Base-by-base conservation (phyloP, 2,113 vertebrate species). In the Chamaetylas fuelleborni region DNA sequence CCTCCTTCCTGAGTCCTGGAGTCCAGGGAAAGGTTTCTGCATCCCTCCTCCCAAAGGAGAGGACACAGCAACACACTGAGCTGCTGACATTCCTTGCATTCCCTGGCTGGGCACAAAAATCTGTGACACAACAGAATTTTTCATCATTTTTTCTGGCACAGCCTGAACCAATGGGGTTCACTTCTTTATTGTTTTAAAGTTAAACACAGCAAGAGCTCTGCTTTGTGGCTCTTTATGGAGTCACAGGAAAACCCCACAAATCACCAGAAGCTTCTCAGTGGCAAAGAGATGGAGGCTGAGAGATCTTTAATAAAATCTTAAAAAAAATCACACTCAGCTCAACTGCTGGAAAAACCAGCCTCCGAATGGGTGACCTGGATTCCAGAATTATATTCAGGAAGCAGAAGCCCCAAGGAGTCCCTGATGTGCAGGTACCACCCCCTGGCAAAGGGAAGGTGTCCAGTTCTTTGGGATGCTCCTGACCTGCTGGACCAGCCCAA, bases 61-160 rank as follows among this genome's bases (percentile, higher is more conserved):
- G 4, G 31, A 16, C 54, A 7, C 50, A 28, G 7, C 3, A 1
- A 1, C 1, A 5, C 8, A 5, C 0, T 0, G 16, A 53, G 34
- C 0, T 1, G 5, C 54, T 22, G 23, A 8, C 7, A 1, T 4
- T 20, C 34, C 76, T n/a, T 1, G 6, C 43, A 6, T 28, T 19
- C 83, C 38, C 12, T 0, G 28, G 29, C 56, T 8, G 50, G 43
- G 40, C 62, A 90, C 50, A 22, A 38, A 43, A 45, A 34, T 14
- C 71, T 26, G 3, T 5, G 57, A n/a, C n/a, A 69, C 19, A 34
- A 6, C 22, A 31, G 38, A 9, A 26, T 12, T 26, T 34, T 28
- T 65, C 5, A 4, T 14, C 3, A 3, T 26, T 56, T 25, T 40
- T 48, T 62, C 38, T 18, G 9, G 57, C 51, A 66, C 40, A 24